Evolutionary conservation across 2,888 invertebrate species (phyloP).

Genomic region (Strigamia maritima): DNA sequence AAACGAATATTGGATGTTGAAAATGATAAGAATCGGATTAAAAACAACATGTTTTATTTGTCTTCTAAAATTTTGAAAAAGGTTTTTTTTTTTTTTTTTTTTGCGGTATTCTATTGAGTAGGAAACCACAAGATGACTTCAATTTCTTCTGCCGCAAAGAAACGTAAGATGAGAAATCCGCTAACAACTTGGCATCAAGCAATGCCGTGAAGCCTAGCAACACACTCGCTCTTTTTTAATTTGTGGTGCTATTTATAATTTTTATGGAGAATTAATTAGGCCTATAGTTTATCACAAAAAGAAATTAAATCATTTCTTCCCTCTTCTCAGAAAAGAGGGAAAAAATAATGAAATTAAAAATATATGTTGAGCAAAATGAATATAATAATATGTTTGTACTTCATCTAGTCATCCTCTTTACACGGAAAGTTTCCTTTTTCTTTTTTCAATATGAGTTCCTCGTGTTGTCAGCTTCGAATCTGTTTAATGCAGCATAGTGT

Average conservation of each 20-base stretch:
- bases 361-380: too few relatives aligned
- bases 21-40: neutral
- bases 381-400: too few relatives aligned
- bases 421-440: neutral
- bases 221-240: neutral
- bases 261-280: too few relatives aligned
- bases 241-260: too few relatives aligned
- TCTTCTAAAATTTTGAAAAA: neutral
- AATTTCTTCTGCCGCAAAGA: slow-evolving; percentile 25
- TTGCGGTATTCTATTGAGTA: neutral
- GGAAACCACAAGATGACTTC: slow-evolving; percentile 25
- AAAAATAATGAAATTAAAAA: too few relatives aligned
- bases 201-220: neutral
- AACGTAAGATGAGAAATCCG: slow-evolving; percentile 28
- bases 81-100: neutral
- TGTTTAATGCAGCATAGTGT: slow-evolving; percentile 6
- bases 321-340: too few relatives aligned
- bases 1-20: neutral
- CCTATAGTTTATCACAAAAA: too few relatives aligned
- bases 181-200: slow-evolving; percentile 26
- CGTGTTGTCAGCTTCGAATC: slow-evolving; percentile 17
- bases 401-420: too few relatives aligned
- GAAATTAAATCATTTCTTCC: too few relatives aligned
- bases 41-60: neutral
- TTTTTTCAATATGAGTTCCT: neutral